A percentile compares a stretch with the other conserved stretches of the same genome.
These are phyloP conservation scores for Nephrotoma appendiculata DNA, from an alignment of 2,888 invertebrate genomes.

Conservation along the genomic window DNA sequence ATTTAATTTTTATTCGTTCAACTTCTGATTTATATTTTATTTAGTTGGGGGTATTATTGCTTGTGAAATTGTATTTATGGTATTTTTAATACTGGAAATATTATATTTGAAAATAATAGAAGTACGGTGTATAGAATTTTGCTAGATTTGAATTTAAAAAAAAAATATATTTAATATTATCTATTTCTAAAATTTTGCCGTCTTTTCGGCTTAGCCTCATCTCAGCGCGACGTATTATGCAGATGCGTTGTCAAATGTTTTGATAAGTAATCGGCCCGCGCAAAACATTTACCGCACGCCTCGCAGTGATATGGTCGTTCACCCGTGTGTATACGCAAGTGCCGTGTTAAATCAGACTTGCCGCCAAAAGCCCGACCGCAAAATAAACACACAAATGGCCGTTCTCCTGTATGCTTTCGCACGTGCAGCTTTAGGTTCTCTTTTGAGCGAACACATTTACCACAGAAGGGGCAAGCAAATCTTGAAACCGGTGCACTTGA, in stretches of 20 bases:
- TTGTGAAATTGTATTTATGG: neutral
- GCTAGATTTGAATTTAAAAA: neutral
- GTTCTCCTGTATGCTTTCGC: constrained; percentile 71
- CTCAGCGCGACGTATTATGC: constrained; percentile 50
- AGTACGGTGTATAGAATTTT: neutral
- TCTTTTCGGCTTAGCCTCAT: constrained; percentile 34
- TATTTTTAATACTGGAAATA: neutral
- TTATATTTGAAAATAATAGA: neutral
- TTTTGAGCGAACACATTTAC: constrained; percentile 77
- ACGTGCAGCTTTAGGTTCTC: constrained; percentile 80
- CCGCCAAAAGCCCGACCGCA: constrained; percentile 81
- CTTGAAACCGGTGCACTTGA: constrained; percentile 34
- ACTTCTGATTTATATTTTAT: neutral
- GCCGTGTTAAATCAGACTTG: constrained; percentile 74
- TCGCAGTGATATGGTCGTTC: constrained; percentile 85
- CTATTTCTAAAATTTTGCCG: constrained; percentile 31
- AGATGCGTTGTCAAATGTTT: constrained; percentile 86
- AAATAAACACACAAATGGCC: constrained; percentile 82
- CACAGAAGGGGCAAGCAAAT: constrained; percentile 80
- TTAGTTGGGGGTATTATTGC: neutral
- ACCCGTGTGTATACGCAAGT: constrained; percentile 76
- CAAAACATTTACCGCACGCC: constrained; percentile 84
- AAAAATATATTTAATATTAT: constrained; percentile 3
- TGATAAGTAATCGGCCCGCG: constrained; percentile 77
- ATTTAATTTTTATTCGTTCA: neutral